Evolutionary conservation across 2,888 invertebrate species (phyloP).

Genomic region (Bugulina stolonifera): DNA sequence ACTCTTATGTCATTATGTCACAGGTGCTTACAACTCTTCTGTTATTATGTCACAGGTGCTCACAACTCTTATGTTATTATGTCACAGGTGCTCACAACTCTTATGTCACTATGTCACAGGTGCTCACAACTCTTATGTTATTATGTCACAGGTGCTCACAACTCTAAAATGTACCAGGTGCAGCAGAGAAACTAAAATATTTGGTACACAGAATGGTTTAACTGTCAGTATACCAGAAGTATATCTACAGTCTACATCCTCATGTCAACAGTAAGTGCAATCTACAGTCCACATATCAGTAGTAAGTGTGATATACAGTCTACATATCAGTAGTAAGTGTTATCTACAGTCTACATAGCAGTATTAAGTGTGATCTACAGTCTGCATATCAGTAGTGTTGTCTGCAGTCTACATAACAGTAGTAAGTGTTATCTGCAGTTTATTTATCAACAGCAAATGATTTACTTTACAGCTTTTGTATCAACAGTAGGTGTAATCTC

Average conservation of each 20-base stretch:
- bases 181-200: slow-evolving; percentile 37
- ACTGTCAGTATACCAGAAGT: slow-evolving; percentile 41
- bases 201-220: slow-evolving; percentile 44
- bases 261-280: background rate
- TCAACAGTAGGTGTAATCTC: background rate
- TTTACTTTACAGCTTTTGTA: too few species aligned
- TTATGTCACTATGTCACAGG: too few species aligned
- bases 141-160: background rate
- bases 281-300: background rate
- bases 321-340: background rate
- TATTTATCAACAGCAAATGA: background rate
- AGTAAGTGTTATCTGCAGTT: background rate
- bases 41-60: too few species aligned
- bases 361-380: background rate
- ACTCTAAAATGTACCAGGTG: slow-evolving; percentile 34
- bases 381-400: too few species aligned
- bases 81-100: too few species aligned
- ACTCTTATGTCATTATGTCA: too few species aligned
- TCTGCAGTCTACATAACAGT: too few species aligned
- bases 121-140: background rate
- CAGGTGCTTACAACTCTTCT: too few species aligned
- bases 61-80: too few species aligned
- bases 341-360: background rate
- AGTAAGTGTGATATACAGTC: background rate
- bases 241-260: background rate